Evolutionary conservation across 2,797 vertebrate genomes (phyloP), one percentile per base, ranked within the genome.

Genomic region (Mionectes olivaceus): DNA sequence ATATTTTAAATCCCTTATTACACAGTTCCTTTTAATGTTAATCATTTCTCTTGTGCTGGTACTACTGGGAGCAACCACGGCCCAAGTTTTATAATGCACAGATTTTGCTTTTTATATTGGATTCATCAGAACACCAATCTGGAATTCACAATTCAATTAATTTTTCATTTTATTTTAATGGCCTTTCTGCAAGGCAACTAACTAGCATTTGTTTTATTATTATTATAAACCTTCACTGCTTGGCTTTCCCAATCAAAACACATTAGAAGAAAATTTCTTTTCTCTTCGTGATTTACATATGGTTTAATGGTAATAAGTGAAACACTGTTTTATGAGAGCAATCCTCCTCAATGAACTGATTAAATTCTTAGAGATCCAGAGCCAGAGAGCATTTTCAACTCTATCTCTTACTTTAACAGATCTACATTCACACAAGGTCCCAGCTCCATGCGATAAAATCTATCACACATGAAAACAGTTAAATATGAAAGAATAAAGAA

Each of bases 101-200:
- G 67, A 68, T 41, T 92, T 81, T 88, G 70, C 69, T 93, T 78
- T 93, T 82, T 95, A 28, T 41, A 57, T 92, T 93, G 11, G 35
- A 75, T 50, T 85, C 73, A 77, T 74, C 75, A 95, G 21, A 79
- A 83, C 32, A 86, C n/a, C 61, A 70, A 86, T 78, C 79, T 89
- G 49, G 59, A 94, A 91, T 77, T 94, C 92, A 76, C 24, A 89
- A 63, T 65, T 87, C 89, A 96, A 92, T 93, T 81, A 97, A 76
- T 93, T 94, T 94, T 95, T 97, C 44, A 90, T 74, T 96, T 95
- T 76, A 90, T 61, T 87, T 87, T 93, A 95, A 96, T 86, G 43
- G 39, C 13, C 44, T 74, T 87, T 92, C 87, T 86, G 49, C 80
- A 93, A 88, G 90, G 75, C 52, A 94, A 90, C 56, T 86, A 19